Percentiles rank a stretch among this genome's conserved stretches.
Evolutionary conservation across 2,888 invertebrate species (phyloP).

Genomic region (Aphodius sticticus): DNA sequence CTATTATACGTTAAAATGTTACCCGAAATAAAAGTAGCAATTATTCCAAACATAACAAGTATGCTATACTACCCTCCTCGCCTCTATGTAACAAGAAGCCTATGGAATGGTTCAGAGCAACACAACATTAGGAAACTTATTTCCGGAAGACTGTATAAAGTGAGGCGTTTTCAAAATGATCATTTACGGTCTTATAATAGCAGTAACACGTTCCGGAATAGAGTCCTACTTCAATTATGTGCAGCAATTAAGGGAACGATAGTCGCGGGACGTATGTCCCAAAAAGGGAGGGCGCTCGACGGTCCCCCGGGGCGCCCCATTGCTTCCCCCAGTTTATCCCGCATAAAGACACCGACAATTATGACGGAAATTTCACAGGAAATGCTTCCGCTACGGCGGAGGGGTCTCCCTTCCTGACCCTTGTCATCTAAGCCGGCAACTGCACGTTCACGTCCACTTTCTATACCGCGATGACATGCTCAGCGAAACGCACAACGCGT

Average conservation of each 20-base stretch:
- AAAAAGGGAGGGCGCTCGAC: not conserved
- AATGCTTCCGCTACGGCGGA: conserved; percentile 4
- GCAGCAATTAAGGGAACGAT: conserved; percentile 4
- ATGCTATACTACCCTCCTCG: too few relatives aligned
- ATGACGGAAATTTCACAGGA: conserved; percentile 4
- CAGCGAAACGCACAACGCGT: not conserved
- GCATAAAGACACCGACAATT: conserved; percentile 4
- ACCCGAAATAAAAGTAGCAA: too few relatives aligned
- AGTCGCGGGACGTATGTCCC: not conserved
- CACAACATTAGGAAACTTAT: not conserved
- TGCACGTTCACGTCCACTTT: not conserved
- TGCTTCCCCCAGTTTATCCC: not conserved
- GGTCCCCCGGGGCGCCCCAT: not conserved
- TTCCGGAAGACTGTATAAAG: not conserved
- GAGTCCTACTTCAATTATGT: conserved; percentile 4
- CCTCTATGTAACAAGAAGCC: too few relatives aligned
- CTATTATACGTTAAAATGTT: too few relatives aligned
- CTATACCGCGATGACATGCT: conserved; percentile 4
- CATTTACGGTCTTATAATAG: not conserved
- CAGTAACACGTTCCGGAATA: not conserved
- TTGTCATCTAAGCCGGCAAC: not conserved
- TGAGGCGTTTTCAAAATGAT: not conserved
- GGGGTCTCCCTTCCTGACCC: not conserved
- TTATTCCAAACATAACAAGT: too few relatives aligned
- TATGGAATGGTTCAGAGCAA: not conserved